phyloP scores from a whole-genome alignment of 2,797 vertebrate genomes.

The Myotis pilosus region DNA sequence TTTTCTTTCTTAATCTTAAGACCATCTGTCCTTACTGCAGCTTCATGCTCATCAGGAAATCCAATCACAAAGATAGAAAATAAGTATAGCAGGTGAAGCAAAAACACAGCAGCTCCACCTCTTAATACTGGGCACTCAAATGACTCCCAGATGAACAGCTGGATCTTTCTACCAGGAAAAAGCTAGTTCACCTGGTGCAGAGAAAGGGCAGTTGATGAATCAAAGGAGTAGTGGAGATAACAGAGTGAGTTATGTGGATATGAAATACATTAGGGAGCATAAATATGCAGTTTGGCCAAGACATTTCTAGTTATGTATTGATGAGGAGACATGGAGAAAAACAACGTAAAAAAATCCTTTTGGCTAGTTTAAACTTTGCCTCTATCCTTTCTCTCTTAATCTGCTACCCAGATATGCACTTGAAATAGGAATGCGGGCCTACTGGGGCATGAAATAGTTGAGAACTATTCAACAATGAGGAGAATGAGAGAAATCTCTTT shows the following conservation, averaged over 20 bases:
- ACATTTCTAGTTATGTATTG: conserved; percentile 44
- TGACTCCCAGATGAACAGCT: conserved; percentile 60
- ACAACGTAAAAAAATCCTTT: conserved; percentile 44
- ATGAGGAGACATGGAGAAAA: neutral
- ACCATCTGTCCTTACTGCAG: conserved; percentile 57
- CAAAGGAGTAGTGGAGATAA: conserved; percentile 47
- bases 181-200: conserved; percentile 17
- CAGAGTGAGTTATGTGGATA: neutral
- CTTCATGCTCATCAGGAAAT: conserved; percentile 62
- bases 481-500: conserved; percentile 73
- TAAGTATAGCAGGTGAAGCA: conserved; percentile 58
- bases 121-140: conserved; percentile 28
- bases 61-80: conserved; percentile 59
- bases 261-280: conserved; percentile 9
- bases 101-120: conserved; percentile 5
- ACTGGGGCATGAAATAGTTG: conserved; percentile 75
- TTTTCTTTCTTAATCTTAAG: conserved; percentile 57
- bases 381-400: conserved; percentile 64
- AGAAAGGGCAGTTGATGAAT: conserved; percentile 31
- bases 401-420: conserved; percentile 70
- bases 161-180: neutral
- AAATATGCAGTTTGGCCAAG: conserved; percentile 26
- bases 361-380: conserved; percentile 46
- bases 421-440: conserved; percentile 67
- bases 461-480: conserved; percentile 74